Percentiles rank a stretch among this genome's conserved stretches.
phyloP scores from a whole-genome alignment of 2,888 invertebrate species.

The Phasia obesa region DNA sequence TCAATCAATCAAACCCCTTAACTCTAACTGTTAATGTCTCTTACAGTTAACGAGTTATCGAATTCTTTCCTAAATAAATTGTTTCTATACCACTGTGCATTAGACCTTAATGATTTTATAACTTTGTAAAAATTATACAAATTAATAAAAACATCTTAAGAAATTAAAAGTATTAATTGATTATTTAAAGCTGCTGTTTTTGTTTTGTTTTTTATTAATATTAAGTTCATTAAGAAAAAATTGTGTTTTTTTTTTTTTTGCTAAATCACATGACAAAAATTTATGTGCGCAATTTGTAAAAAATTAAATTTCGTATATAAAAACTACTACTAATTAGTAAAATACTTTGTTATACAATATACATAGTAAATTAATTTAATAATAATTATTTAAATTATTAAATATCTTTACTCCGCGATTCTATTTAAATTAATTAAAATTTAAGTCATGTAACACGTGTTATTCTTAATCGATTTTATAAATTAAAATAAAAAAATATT shows the following conservation, averaged over 20 bases:
- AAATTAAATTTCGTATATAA: not conserved
- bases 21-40: too few species aligned
- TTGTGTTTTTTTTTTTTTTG: too few species aligned
- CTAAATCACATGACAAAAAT: conserved; percentile 20
- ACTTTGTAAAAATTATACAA: not conserved
- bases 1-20: too few species aligned
- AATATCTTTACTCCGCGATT: conserved; percentile 25
- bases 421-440: conserved; percentile 37
- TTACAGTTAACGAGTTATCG: too few species aligned
- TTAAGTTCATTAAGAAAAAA: conserved; percentile 19
- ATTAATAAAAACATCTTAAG: not conserved
- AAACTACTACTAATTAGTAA: conserved; percentile 38
- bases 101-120: conserved; percentile 4
- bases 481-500: conserved; percentile 16
- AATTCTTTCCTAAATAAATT: too few species aligned
- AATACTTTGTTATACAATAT: conserved; percentile 13
- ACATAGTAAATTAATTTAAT: conserved; percentile 29
- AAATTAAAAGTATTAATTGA: conserved; percentile 8
- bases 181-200: not conserved
- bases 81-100: not conserved
- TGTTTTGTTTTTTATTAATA: not conserved
- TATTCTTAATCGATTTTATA: conserved; percentile 30
- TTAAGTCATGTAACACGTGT: conserved; percentile 44
- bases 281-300: conserved; percentile 27
- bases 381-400: conserved; percentile 33